Evolutionary conservation across 2,797 vertebrate genomes (phyloP).

Genomic region (Peromyscus aztecus): DNA sequence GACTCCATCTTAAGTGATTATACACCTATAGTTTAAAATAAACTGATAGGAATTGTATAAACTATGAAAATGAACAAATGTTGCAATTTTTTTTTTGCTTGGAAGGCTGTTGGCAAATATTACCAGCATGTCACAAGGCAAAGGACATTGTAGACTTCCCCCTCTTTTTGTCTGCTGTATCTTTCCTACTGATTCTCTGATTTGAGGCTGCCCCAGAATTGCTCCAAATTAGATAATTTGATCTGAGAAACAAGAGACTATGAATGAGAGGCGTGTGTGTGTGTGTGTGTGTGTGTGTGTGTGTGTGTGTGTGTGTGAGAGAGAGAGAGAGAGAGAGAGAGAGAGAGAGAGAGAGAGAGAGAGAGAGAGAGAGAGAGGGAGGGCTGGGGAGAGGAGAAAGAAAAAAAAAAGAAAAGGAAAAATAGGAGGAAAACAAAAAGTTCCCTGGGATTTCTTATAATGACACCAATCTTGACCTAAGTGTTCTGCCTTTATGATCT

Average conservation of each 20-base stretch:
- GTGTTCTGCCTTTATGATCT: background rate
- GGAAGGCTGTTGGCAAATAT: conserved; percentile 7
- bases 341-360: background rate
- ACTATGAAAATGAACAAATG: background rate
- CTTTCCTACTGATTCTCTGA: background rate
- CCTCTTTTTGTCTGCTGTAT: background rate
- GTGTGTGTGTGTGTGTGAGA: background rate
- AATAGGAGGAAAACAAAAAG: background rate
- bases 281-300: background rate
- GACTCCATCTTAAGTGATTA: background rate
- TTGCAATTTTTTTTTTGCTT: conserved; percentile 2
- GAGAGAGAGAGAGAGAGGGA: background rate
- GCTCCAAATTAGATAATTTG: background rate
- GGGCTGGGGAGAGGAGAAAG: background rate
- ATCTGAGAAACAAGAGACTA: background rate
- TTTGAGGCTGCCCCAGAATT: background rate
- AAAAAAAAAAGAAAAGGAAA: background rate
- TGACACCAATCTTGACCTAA: background rate
- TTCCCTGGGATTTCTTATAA: background rate
- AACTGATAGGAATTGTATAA: background rate
- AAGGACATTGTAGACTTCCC: background rate
- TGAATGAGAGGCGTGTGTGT: background rate
- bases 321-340: background rate
- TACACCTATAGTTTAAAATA: background rate
- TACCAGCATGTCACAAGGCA: background rate